Percentiles rank a stretch among this genome's conserved stretches.
Conservation (phyloP, 2,888 invertebrate species). For the Gastrophysa polygoni region DNA sequence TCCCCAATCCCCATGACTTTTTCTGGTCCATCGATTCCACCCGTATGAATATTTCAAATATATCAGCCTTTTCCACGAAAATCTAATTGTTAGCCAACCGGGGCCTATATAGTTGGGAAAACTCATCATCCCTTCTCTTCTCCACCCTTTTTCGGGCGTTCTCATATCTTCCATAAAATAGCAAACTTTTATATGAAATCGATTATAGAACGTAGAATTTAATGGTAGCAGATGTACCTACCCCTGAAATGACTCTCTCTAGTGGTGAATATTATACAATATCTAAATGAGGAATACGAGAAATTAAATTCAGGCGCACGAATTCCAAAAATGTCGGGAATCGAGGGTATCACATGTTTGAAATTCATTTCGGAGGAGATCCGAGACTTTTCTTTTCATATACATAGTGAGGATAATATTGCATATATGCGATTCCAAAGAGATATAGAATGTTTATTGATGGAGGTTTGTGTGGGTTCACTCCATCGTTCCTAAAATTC, state of each 20-base stretch:
- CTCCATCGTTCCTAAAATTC: too few species aligned
- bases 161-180: constrained; percentile 43
- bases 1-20: constrained; percentile 24
- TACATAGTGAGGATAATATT: not conserved
- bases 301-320: constrained; percentile 9
- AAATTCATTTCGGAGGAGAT: not conserved
- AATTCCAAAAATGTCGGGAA: constrained; percentile 6
- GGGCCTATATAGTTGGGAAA: constrained; percentile 32
- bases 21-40: constrained; percentile 23
- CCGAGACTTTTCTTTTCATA: not conserved
- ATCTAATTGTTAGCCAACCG: constrained; percentile 35
- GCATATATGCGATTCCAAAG: not conserved
- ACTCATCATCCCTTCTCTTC: constrained; percentile 35
- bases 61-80: constrained; percentile 28
- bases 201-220: constrained; percentile 46
- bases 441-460: too few species aligned
- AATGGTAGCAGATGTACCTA: constrained; percentile 41
- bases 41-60: constrained; percentile 28
- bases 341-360: constrained; percentile 3
- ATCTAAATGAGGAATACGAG: constrained; percentile 25
- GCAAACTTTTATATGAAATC: constrained; percentile 48
- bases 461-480: too few species aligned
- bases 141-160: constrained; percentile 42
- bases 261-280: constrained; percentile 27
- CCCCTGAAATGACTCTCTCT: constrained; percentile 20